Base-by-base conservation (phyloP, 2,888 invertebrate genomes). In the Agrochola litura region DNA sequence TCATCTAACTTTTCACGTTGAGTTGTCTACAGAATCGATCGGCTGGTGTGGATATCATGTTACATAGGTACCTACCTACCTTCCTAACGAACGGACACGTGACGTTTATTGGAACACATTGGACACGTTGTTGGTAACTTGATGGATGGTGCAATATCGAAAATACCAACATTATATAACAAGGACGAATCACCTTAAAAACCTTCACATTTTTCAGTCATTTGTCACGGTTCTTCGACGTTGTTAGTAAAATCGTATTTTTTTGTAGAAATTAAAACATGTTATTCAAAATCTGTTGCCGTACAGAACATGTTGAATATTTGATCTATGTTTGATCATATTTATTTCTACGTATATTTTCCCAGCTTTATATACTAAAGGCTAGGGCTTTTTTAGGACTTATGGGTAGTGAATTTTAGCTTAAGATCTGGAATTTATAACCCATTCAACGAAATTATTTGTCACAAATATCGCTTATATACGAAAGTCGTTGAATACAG, bases 101-200 rank as follows among this genome's bases (percentile, higher is more conserved):
- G 80, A 81, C 61, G 56, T 70, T 76, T 80, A 80, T 80, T 80
- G 76, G 69, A 80, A 80, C 52, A 70, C 66, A 76, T 64, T 68
- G 68, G 52, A 80, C 52, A 64, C 52, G 58, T 25, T 25, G 49
- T 43, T 67, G 30, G 52, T 70, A 16, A 58, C 61, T 81, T 81
- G 81, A 80, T 80, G 69, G 61, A 80, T 80, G 69, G 66, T 56
- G 61, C 54, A 81, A 76, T 81, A 76, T 66, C 65, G 43, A 69
- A 81, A 66, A 61, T 52, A 70, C 16, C 65, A 37, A 43, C 25
- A 54, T 60, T 49, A 73, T 68, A 73, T 68, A 73, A 70, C 65
- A 70, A 75, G 14, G 54, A 56, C 16, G n/a, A 43, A 56, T 54
- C 9, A 56, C 61, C n/a, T 58, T 56, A 25, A 64, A 75, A 76